Conservation (phyloP, 2,888 invertebrate genomes). For the Antitype chi region DNA sequence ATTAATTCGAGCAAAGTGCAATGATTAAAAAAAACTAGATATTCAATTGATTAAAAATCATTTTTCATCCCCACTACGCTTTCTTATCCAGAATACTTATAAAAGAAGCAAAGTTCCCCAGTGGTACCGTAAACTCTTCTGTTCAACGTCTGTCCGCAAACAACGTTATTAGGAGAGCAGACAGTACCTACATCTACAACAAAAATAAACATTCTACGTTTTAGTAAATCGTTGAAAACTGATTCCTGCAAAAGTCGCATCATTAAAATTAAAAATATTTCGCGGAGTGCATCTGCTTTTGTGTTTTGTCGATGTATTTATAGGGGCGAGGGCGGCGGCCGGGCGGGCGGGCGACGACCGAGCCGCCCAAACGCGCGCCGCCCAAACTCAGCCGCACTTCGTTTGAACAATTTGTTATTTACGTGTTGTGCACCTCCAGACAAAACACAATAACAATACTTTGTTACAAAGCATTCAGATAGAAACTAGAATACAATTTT, state of each 20-base stretch:
- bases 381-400: slow-evolving; percentile 60
- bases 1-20: neutral
- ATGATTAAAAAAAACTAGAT: neutral
- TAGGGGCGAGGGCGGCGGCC: slow-evolving; percentile 80
- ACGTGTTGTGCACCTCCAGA: slow-evolving; percentile 55
- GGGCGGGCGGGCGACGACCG: slow-evolving; percentile 70
- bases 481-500: slow-evolving; percentile 11
- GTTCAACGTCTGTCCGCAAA: slow-evolving; percentile 52
- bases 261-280: slow-evolving; percentile 78
- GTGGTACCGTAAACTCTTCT: slow-evolving; percentile 29
- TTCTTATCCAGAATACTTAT: slow-evolving; percentile 1
- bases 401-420: slow-evolving; percentile 59
- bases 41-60: neutral
- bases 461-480: slow-evolving; percentile 18
- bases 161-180: slow-evolving; percentile 49
- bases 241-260: slow-evolving; percentile 77
- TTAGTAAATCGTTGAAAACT: slow-evolving; percentile 54
- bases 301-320: slow-evolving; percentile 83
- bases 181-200: slow-evolving; percentile 27
- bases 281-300: slow-evolving; percentile 81
- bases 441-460: slow-evolving; percentile 44
- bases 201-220: slow-evolving; percentile 57
- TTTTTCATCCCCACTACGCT: neutral
- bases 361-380: slow-evolving; percentile 59
- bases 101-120: slow-evolving; percentile 13